Percentiles rank a stretch among this genome's conserved stretches.
phyloP scores from a whole-genome alignment of 2,113 vertebrate genomes.

The Toxotes jaculatrix region DNA sequence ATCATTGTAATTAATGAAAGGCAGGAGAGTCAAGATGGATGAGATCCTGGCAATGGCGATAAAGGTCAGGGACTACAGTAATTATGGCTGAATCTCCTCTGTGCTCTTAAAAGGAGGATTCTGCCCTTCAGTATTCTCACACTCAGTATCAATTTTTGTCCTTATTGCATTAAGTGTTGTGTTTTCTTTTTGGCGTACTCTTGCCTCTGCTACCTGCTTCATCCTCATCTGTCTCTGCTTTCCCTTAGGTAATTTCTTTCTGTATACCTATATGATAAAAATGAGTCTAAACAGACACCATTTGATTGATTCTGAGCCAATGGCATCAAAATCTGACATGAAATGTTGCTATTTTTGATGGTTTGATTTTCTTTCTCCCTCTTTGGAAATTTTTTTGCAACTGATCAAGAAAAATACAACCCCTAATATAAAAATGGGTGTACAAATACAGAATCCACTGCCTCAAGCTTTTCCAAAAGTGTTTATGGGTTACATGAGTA shows the following conservation, averaged over 20 bases:
- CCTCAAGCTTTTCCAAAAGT: not conserved
- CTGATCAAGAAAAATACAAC: not conserved
- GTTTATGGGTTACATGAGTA: no score
- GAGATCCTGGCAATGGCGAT: constrained; percentile 17
- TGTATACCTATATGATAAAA: not conserved
- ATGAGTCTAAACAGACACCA: not conserved
- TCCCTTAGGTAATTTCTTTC: not conserved
- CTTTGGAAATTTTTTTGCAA: not conserved
- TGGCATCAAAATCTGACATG: not conserved
- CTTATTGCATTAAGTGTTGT: not conserved
- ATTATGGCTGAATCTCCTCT: constrained; percentile 16
- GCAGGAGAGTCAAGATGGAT: constrained; percentile 9
- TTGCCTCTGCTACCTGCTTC: not conserved
- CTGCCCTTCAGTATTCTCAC: not conserved
- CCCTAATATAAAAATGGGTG: not conserved
- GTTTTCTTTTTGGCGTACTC: not conserved
- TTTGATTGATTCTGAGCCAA: not conserved
- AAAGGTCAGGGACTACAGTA: constrained; percentile 19
- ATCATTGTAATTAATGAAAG: constrained; percentile 47
- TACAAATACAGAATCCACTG: not conserved
- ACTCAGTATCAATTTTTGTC: not conserved
- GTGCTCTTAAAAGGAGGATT: not conserved
- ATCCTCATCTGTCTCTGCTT: not conserved
- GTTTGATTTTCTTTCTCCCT: not conserved
- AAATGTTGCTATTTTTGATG: not conserved